Base-by-base conservation (phyloP, 1,140 invertebrate genomes). In the Matsumurasca onukii region DNA sequence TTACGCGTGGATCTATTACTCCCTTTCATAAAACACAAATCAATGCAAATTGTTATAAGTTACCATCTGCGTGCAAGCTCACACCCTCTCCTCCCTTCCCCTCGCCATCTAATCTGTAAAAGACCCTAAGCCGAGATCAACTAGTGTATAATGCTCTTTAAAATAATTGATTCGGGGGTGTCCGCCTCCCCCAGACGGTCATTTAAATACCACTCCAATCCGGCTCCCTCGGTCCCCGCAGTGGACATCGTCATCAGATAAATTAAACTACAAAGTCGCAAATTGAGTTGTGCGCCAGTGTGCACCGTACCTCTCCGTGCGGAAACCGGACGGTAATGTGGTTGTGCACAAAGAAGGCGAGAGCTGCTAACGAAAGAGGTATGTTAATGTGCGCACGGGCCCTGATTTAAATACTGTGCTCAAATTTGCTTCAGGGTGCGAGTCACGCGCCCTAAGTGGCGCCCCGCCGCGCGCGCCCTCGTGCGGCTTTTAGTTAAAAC, bases 111-210 rank as follows among this genome's bases (percentile, higher is more conserved):
- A n/a, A n/a, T n/a, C n/a, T n/a, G n/a, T n/a, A n/a, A n/a, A n/a
- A 39, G 17, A 17, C 34, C 34, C 34, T 39, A 39, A 17, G 34
- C 34, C n/a, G n/a, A n/a, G n/a, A n/a, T 39, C 34, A 39, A 39
- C 34, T 39, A 39, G 34, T 39, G 34, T 39, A 39, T 39, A 39
- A 39, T 39, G 34, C 34, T 39, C 34, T 39, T 39, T 39, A 39
- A 39, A 39, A 39, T 39, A 39, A 39, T 39, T 39, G 34, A 39
- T 39, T 39, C 17, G 17, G 34, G 34, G 34, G 34, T 39, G 5
- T 9, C 34, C 34, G 5, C 34, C 5, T 9, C 34, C 34, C 34
- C 17, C 34, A 9, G 34, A 17, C 34, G 34, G 34, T 39, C 34
- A 39, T 39, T 39, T 39, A 39, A 39, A 39, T 39, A 39, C 5